Conservation (phyloP, 2,113 vertebrate genomes). For the Catharus bicknelli region DNA sequence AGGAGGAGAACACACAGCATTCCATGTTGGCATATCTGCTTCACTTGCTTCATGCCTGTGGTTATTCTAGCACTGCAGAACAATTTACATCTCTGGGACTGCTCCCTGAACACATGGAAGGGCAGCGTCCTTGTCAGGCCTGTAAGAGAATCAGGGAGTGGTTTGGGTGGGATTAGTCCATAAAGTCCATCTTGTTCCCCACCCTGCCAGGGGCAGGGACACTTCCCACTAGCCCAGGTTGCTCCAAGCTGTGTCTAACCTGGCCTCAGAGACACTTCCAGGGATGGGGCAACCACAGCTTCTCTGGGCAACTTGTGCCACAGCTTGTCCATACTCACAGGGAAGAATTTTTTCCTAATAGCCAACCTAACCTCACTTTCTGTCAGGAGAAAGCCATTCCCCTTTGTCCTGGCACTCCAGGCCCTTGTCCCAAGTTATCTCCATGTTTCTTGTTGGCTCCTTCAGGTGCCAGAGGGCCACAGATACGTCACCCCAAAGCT, state of each 20-base stretch:
- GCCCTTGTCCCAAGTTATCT: neutral
- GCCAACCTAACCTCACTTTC: neutral
- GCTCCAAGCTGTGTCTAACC: neutral
- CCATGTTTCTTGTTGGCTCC: neutral
- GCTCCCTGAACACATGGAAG: neutral
- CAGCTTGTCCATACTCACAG: neutral
- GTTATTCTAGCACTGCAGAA: neutral
- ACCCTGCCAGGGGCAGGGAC: neutral
- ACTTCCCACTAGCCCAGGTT: fast-evolving
- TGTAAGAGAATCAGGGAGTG: neutral
- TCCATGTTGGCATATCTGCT: fast-evolving
- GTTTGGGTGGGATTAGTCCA: too few relatives aligned
- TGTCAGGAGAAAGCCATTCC: neutral
- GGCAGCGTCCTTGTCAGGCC: neutral
- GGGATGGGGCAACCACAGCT: neutral
- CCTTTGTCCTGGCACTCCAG: neutral
- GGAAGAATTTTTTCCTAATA: neutral
- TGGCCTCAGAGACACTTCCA: neutral
- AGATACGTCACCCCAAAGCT: neutral
- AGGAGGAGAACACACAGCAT: neutral
- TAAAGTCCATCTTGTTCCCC: neutral
- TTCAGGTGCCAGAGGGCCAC: neutral
- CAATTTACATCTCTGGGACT: neutral
- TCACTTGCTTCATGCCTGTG: neutral
- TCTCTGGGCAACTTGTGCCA: neutral